A percentile compares a stretch with the other conserved stretches of the same genome.
Conservation (phyloP, 2,113 vertebrate genomes). For the Pseudorectes ferrugineus region DNA sequence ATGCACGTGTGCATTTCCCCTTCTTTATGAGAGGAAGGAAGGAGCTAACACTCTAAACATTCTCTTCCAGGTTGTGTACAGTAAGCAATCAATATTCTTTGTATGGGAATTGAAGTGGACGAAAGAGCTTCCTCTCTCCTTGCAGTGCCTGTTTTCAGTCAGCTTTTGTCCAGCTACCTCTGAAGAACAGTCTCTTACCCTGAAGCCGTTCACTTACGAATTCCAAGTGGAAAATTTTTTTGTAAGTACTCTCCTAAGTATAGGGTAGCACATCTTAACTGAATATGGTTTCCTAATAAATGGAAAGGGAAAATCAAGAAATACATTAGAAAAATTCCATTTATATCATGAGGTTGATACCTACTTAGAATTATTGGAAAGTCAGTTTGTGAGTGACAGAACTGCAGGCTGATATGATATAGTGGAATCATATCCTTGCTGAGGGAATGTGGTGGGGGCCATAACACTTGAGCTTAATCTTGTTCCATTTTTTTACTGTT, state of each 20-base stretch:
- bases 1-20: background rate
- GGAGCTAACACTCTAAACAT: background rate
- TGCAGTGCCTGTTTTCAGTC: constrained; percentile 85
- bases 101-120: constrained; percentile 92
- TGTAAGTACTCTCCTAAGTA: constrained; percentile 68
- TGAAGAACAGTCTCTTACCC: constrained; percentile 66
- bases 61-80: constrained; percentile 79
- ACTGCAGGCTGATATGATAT: background rate
- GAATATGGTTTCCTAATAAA: background rate
- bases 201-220: constrained; percentile 86
- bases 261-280: background rate
- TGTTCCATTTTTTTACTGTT: background rate
- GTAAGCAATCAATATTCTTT: constrained; percentile 88
- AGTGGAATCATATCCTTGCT: background rate
- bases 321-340: background rate
- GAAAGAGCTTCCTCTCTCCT: constrained; percentile 77
- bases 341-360: background rate
- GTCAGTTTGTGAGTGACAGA: background rate
- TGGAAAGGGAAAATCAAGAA: background rate
- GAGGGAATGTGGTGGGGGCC: background rate
- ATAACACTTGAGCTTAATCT: background rate
- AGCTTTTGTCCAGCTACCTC: constrained; percentile 80
- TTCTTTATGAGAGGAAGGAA: background rate
- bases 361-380: background rate
- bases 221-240: constrained; percentile 91